phyloP scores from a whole-genome alignment of 1,140 invertebrate species.

The Ericerus pela region DNA sequence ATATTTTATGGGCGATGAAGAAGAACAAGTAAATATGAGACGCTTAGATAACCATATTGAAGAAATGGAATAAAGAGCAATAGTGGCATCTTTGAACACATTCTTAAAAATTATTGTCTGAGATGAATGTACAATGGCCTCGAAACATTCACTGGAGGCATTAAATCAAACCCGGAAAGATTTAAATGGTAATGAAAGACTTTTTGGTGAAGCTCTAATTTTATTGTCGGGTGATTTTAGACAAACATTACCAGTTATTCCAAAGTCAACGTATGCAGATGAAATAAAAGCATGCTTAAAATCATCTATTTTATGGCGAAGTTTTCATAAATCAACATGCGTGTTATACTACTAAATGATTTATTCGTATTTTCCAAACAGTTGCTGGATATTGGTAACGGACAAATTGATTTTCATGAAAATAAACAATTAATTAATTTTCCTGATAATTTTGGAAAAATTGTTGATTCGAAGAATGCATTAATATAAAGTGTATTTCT shows the following conservation, averaged over 20 bases:
- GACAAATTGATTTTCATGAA: too few species aligned
- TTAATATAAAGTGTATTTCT: neutral
- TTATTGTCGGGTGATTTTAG: conserved; percentile 29
- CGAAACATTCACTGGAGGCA: conserved; percentile 25
- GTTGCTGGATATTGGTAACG: neutral
- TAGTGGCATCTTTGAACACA: too few species aligned
- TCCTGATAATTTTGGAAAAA: too few species aligned
- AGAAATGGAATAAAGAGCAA: too few species aligned
- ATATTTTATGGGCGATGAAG: too few species aligned
- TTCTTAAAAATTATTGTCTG: too few species aligned
- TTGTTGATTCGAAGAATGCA: neutral
- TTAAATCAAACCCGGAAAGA: conserved; percentile 22
- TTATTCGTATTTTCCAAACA: neutral
- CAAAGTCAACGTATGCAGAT: conserved; percentile 25
- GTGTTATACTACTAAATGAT: neutral
- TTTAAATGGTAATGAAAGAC: neutral
- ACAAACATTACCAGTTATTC: conserved; percentile 30
- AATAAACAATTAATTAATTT: too few species aligned
- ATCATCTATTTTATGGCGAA: conserved; percentile 23
- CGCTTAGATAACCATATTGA: too few species aligned
- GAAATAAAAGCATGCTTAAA: conserved; percentile 29
- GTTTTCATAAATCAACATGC: neutral
- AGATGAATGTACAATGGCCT: conserved; percentile 31
- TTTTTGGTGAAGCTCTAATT: conserved; percentile 23
- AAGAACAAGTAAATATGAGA: too few species aligned